These are phyloP conservation scores for Myotis vivesi DNA, from an alignment of 2,797 vertebrate species.

Conservation along the genomic window DNA sequence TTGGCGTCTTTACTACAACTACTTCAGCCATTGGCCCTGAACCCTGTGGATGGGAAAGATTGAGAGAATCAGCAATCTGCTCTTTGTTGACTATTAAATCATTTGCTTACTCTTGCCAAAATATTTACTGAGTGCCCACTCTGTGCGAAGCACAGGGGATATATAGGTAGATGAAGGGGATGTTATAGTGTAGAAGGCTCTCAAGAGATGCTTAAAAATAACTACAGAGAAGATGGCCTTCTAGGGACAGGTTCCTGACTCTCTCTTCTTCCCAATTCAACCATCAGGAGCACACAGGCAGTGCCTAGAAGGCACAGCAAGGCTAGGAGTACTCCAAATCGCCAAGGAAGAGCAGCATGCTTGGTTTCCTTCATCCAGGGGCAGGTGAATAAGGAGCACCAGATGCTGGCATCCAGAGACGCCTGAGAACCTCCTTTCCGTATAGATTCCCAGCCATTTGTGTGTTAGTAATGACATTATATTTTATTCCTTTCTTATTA, in stretches of 20 bases:
- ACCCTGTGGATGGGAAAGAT: background rate
- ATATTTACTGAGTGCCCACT: background rate
- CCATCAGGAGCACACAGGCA: background rate
- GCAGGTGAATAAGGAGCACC: background rate
- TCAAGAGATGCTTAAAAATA: constrained; percentile 7
- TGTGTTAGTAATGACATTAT: background rate
- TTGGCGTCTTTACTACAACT: background rate
- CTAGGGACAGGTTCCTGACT: background rate
- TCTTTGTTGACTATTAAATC: background rate
- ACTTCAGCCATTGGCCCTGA: background rate
- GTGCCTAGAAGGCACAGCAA: background rate
- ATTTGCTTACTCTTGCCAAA: background rate
- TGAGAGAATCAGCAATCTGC: background rate
- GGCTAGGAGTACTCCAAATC: background rate
- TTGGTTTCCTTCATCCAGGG: background rate
- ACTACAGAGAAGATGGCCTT: background rate
- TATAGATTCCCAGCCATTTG: background rate
- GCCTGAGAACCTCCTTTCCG: background rate
- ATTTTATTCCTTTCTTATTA: background rate
- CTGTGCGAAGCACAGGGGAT: background rate
- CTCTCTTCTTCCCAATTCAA: background rate
- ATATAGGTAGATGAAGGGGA: background rate
- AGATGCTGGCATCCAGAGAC: background rate
- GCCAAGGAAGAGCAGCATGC: background rate
- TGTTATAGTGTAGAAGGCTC: background rate